Percentiles rank a stretch among this genome's conserved stretches.
These are phyloP conservation scores for Imbricaverruca yamaguchii DNA, from an alignment of 2,888 invertebrate species.

Conservation along the genomic window DNA sequence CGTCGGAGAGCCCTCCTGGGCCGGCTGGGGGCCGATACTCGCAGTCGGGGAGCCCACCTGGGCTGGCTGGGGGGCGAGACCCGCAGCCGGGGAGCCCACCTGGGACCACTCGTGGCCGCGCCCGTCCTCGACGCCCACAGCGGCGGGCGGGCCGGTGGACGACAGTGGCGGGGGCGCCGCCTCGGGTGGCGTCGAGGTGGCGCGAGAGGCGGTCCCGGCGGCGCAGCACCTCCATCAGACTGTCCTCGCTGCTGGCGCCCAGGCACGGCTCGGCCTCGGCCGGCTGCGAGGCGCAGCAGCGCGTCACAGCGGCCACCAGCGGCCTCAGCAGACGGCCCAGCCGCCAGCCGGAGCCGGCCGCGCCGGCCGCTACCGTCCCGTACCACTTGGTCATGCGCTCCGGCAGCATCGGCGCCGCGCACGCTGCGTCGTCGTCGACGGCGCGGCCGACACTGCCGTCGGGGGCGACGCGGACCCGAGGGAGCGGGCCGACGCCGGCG, in stretches of 20 bases:
- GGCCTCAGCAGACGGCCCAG: not conserved
- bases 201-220: not conserved
- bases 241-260: not conserved
- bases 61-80: too few species aligned
- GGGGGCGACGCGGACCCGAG: not conserved
- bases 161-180: not conserved
- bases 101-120: not conserved
- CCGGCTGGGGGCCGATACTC: too few species aligned
- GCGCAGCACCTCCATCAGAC: not conserved
- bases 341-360: not conserved
- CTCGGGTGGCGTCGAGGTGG: too few species aligned
- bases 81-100: too few species aligned
- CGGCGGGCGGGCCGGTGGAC: not conserved
- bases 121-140: not conserved
- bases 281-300: not conserved
- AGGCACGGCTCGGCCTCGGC: constrained; percentile 1
- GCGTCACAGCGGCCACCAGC: not conserved
- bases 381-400: not conserved
- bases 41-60: too few species aligned
- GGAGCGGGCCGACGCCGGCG: too few species aligned
- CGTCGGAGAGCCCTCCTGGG: not conserved
- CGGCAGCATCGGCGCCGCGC: not conserved
- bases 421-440: not conserved
- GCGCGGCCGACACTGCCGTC: not conserved
- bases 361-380: not conserved